Evolutionary conservation across 2,888 invertebrate genomes (phyloP), one percentile per base, ranked within the genome.

Genomic region (Tetragonula carbonaria): DNA sequence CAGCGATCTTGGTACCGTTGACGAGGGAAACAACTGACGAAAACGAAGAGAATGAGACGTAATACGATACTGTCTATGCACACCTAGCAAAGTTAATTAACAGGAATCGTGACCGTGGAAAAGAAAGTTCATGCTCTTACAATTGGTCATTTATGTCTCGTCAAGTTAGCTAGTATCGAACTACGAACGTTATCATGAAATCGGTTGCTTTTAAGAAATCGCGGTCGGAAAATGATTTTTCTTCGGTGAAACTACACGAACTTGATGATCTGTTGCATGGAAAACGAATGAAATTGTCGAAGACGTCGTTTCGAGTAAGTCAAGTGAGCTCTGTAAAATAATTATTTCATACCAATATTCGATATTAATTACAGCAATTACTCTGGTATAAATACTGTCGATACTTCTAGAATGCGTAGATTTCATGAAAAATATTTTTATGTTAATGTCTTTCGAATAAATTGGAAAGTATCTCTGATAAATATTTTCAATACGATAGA

Each of bases 1-100:
- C 86, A n/a, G 90, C 91, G 55, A 94, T 94, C 28, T 86, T 91
- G 38, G 89, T 87, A 65, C 90, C 92, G 0, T 78, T 92, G 23
- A 88, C 86, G 1, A 82, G 68, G 21, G 79, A 82, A 55, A 70
- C 53, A 71, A 74, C 33, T 14, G 91, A 92, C 5, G 91, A 93
- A 33, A 88, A 86, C 33, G 78, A 83, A 6, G 88, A 85, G 21
- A 91, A 92, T 28, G 92, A 92, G 8, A 91, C 79, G 45, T 83
- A 79, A 78, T 33, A 4, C 8, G 5, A 0, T 11, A 23, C 11
- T 18, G 14, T 23, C 23, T 14, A 21, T 18, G 11, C 8, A 1
- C 16, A 13, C 28, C 3, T 21, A 14, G 28, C 6, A 23, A 74
- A 78, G 16, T 59, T 59, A 2, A 77, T 67, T 33, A 50, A 57